phyloP scores from a whole-genome alignment of 2,888 invertebrate species.

The Aspidapion aeneum region DNA sequence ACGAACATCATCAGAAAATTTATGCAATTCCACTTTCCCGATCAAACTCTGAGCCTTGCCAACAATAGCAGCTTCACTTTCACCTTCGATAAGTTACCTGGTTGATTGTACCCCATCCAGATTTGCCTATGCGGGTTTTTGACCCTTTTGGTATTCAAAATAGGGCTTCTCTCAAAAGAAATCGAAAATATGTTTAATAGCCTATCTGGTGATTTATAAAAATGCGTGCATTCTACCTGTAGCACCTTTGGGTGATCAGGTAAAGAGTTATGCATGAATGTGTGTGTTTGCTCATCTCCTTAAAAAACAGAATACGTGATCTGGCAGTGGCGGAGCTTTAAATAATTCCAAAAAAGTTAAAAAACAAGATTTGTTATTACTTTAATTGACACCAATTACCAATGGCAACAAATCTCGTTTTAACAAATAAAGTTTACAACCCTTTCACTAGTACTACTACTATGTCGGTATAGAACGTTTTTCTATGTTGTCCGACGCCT shows the following conservation, averaged over 20 bases:
- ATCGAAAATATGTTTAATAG: conserved; percentile 49
- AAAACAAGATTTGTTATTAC: no score
- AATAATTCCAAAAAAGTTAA: background rate
- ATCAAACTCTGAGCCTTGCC: conserved; percentile 14
- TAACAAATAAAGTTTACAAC: no score
- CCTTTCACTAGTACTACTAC: no score
- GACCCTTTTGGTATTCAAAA: conserved; percentile 48
- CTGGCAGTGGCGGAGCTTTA: conserved; percentile 4
- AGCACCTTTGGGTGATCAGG: conserved; percentile 27
- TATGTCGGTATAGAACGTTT: no score
- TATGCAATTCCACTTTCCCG: conserved; percentile 41
- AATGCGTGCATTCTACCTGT: conserved; percentile 28
- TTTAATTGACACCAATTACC: no score
- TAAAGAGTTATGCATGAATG: conserved; percentile 32
- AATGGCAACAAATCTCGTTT: no score
- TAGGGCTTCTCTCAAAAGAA: conserved; percentile 37
- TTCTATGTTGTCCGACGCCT: no score
- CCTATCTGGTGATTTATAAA: conserved; percentile 43
- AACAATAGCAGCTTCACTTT: conserved; percentile 2
- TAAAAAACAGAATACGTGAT: conserved; percentile 9
- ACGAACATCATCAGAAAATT: conserved; percentile 43
- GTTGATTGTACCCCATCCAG: conserved; percentile 43
- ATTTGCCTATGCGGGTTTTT: conserved; percentile 45
- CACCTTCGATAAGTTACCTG: conserved; percentile 24
- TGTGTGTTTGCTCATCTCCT: conserved; percentile 11